These are phyloP conservation scores for Alethe castanea DNA, from an alignment of 2,113 vertebrate species.

Conservation along the genomic window DNA sequence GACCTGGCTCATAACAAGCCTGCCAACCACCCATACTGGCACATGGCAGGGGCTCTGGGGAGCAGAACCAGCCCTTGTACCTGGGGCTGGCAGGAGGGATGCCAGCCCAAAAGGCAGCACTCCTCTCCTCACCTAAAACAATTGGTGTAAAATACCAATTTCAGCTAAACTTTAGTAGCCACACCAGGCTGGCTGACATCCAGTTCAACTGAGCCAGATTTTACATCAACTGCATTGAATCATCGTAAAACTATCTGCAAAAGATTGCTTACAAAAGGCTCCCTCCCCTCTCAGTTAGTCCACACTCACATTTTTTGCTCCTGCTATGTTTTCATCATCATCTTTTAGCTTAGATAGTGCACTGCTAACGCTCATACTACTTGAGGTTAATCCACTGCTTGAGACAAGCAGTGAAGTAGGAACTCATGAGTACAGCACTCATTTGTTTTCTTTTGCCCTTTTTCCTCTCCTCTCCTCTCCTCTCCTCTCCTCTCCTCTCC, in stretches of 20 bases:
- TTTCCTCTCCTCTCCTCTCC: not conserved
- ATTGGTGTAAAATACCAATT: not conserved
- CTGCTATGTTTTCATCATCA: not conserved
- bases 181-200: not conserved
- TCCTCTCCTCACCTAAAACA: not conserved
- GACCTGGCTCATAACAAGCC: not conserved
- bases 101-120: not conserved
- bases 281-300: not conserved
- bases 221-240: constrained; percentile 3
- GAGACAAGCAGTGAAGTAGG: not conserved
- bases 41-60: rapidly evolving
- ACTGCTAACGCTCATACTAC: not conserved
- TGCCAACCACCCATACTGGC: not conserved
- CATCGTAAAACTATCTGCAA: constrained; percentile 31
- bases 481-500: no score
- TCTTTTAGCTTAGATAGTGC: not conserved
- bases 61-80: not conserved
- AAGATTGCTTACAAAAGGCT: not conserved
- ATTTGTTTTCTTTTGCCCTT: not conserved
- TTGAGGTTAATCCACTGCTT: not conserved
- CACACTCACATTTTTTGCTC: not conserved
- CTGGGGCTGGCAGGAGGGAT: not conserved
- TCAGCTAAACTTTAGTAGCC: not conserved
- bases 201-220: constrained; percentile 5
- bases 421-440: not conserved